Percentiles rank a stretch among this genome's conserved stretches.
phyloP scores from a whole-genome alignment of 2,797 vertebrate species.

The Eupleurogrammus muticus region DNA sequence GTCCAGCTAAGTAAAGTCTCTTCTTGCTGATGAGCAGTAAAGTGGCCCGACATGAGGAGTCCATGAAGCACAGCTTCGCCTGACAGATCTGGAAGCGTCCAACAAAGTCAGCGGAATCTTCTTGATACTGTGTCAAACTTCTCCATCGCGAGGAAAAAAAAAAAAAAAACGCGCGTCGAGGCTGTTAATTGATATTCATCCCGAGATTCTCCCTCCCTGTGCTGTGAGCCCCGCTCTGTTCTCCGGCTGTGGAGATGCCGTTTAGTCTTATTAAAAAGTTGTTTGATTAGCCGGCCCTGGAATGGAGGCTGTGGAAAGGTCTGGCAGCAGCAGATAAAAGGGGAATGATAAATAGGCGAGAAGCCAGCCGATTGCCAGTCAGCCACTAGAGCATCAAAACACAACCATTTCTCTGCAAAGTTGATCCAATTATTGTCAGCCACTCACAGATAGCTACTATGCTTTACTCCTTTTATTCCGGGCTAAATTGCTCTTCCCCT shows the following conservation, averaged over 20 bases:
- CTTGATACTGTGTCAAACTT: conserved; percentile 72
- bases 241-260: conserved; percentile 81
- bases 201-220: conserved; percentile 73
- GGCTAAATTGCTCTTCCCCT: conserved; percentile 95
- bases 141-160: conserved; percentile 32
- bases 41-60: conserved; percentile 29
- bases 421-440: conserved; percentile 96
- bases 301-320: conserved; percentile 86
- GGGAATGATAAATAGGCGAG: conserved; percentile 85
- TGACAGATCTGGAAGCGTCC: conserved; percentile 62
- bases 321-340: conserved; percentile 95
- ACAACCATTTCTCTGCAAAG: conserved; percentile 89
- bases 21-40: conserved; percentile 43
- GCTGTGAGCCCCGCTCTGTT: conserved; percentile 78
- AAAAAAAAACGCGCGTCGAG: conserved; percentile 63
- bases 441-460: conserved; percentile 87
- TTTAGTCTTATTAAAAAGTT: conserved; percentile 91
- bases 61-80: conserved; percentile 54
- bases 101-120: conserved; percentile 68
- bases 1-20: conserved; percentile 32
- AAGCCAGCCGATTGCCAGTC: conserved; percentile 84
- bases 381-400: conserved; percentile 93
- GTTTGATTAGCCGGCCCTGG: conserved; percentile 88
- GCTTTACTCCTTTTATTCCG: conserved; percentile 90
- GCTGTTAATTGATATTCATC: conserved; percentile 85